Base-by-base conservation (phyloP, 2,888 invertebrate species). In the Pycnomerus fuliginosus region DNA sequence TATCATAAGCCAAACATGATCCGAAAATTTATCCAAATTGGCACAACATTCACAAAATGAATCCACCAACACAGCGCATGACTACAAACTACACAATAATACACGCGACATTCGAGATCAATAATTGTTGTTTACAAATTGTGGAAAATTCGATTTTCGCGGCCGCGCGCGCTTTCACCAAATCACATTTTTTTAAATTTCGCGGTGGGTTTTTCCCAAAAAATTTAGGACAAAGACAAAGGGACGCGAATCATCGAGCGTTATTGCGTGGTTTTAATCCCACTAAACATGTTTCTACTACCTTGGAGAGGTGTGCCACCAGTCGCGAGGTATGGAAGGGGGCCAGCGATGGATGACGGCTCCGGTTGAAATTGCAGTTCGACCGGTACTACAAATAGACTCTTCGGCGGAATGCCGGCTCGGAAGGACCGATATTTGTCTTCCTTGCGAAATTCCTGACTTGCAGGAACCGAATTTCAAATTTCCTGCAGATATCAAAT, bases 1-100 rank as follows among this genome's bases (percentile, higher is more conserved):
- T 80, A 62, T 57, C 58, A 56, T 55, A 55, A 53, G 44, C 44
- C 53, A 57, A 64, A 50, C 55, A 60, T 57, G 40, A 54, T 56
- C 32, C 32, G 11, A n/a, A 12, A n/a, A 29, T 16, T 39, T 39
- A 15, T 16, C 27, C 39, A 27, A 38, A 33, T 24, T 45, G 29
- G 36, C 48, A 51, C 27, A 30, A 42, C 36, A 43, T 33, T 34
- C 50, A 43, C 36, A 45, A 31, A 44, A 46, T 33, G 39, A 43
- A 28, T 27, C 25, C 29, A 37, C 33, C 16, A 36, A 16, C 35
- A 43, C 50, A 39, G 50, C 48, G 41, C 46, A 40, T 48, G 46
- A 39, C 39, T 49, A 33, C 36, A 34, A 38, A 48, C 44, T 47
- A 50, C 31, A 48, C 37, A 35, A 53, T 16, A 17, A 44, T 32